These are phyloP conservation scores for pig (Sus scrofa) DNA, from an alignment of 2,113 vertebrate genomes.

Conservation along the genomic window T2T-Sscrofa CM000812.6:192582001-192582500, in stretches of 20 bases:
- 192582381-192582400: slow-evolving; percentile 62
- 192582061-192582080: background rate
- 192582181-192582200: background rate
- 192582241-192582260: background rate
- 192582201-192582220: rapidly evolving
- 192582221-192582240: background rate
- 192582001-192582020: background rate
- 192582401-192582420: slow-evolving; percentile 40
- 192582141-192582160: background rate
- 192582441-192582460: background rate
- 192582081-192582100: background rate
- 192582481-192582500: background rate
- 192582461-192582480: background rate
- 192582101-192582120: background rate
- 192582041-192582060: background rate
- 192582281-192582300: slow-evolving; percentile 1
- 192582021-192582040: background rate
- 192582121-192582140: background rate
- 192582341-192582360: background rate
- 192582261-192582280: background rate
- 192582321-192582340: slow-evolving; percentile 26
- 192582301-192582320: slow-evolving; percentile 26
- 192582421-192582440: background rate
- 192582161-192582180: background rate
- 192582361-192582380: slow-evolving; percentile 1